Evolutionary conservation across 2,888 invertebrate genomes (phyloP), one percentile per base, ranked within the genome.

Genomic region (Colletes collaris): DNA sequence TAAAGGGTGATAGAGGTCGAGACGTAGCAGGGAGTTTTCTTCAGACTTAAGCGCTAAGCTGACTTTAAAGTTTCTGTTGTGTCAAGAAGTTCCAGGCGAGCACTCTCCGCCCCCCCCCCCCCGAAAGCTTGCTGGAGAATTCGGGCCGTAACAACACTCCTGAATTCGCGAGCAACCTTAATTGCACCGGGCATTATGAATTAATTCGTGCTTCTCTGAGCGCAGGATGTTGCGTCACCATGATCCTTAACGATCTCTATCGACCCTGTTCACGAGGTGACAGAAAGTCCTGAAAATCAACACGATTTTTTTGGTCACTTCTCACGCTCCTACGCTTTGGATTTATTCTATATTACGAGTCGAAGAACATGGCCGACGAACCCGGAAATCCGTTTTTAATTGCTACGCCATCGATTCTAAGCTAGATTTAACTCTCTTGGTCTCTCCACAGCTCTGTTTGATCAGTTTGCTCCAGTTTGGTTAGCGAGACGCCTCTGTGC

Each of bases 1-100:
- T 66, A 65, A 59, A 69, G 72, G 64, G 56, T 52, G 74, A 50
- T 37, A 56, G 52, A 52, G 80, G 71, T 66, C 70, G 69, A 55
- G 67, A 68, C 16, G 40, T 58, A 46, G 53, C 70, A 16, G 67
- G 11, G 65, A 73, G 66, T 73, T 79, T 86, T 79, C 62, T 79
- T 69, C 79, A 76, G 86, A 82, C 81, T 86, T 76, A 82, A 85
- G 85, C 83, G 66, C 81, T 88, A 89, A 91, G 86, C 86, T 86
- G 88, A 87, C 87, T 89, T 87, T 80, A 85, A 89, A 90, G 85
- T 90, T 91, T 83, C 78, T 85, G 86, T 88, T 90, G 86, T 88
- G 88, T 88, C 88, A 90, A 88, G 84, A 89, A 90, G 85, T 88
- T 89, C 80, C 75, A 69, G 56, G 67, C 55, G 74, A 77, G 77